Base-by-base conservation (phyloP, 1,140 invertebrate genomes). In the Tetramorium parvispinum region DNA sequence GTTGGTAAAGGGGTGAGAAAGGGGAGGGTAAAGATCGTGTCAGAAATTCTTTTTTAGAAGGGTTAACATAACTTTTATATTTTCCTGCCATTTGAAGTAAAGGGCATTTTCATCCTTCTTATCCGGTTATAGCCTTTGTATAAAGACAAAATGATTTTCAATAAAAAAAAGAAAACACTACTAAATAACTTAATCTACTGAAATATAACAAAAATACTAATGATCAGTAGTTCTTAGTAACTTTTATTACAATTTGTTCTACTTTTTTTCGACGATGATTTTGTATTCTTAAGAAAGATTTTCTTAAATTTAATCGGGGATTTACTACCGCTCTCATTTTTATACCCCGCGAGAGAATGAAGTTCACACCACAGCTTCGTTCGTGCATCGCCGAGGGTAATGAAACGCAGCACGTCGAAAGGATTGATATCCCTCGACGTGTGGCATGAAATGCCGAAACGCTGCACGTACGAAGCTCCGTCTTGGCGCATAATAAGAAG, bases 391-490 rank as follows among this genome's bases (percentile, higher is more conserved):
- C n/a, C 18, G 68, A 61, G 66, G 21, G 27, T 70, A 61, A 32
- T 18, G 8, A 53, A 11, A n/a, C 11, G 7, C 6, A 21, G 2
- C 0, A 32, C 40, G 16, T 18, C 8, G 0, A 70, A 49, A 85
- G 27, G 11, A 37, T 37, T 10, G n/a, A 66, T 18, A 43, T 61
- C 16, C 13, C 10, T 65, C 0, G 63, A 24, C 27, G 21, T 24
- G 18, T 13, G 2, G 18, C 2, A 5, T 8, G 7, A 0, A 53
- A 65, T 11, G 8, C 24, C 21, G 71, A 73, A 70, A 66, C 81
- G 88, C 70, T 91, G 91, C 91, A 90, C 91, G 93, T 73, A 89
- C 92, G 94, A 92, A 93, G 95, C 93, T 81, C 2, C n/a, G 11
- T 70, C 63, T 49, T 61, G 51, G 46, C 18, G 11, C 13, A 8